Conservation (phyloP, 2,888 invertebrate species). For the Torymus aiolomorphi region DNA sequence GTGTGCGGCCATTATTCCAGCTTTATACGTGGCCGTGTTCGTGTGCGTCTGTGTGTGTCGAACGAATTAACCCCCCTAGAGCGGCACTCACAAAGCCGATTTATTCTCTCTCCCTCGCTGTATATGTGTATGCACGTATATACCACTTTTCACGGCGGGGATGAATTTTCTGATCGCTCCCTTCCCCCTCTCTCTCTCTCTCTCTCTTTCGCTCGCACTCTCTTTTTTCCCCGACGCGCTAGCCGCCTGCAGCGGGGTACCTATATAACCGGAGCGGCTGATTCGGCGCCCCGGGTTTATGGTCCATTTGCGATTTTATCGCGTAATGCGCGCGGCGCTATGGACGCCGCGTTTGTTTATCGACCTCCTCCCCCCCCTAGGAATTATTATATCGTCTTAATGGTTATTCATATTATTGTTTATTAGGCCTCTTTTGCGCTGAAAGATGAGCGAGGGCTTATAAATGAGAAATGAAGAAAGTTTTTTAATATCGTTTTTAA, state of each 20-base stretch:
- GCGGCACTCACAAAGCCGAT: background rate
- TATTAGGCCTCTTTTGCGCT: background rate
- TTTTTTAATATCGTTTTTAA: no score
- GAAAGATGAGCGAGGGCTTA: no score
- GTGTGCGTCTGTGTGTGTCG: background rate
- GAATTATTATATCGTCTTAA: conserved; percentile 6
- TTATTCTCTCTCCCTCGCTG: no score
- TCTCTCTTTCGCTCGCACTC: background rate
- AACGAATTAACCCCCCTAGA: conserved; percentile 14
- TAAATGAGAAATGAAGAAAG: no score
- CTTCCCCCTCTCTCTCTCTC: no score
- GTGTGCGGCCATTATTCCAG: no score
- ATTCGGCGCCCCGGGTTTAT: conserved; percentile 20
- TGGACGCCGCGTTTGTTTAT: background rate
- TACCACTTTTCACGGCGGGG: no score
- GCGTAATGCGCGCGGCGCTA: background rate
- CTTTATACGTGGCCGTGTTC: background rate
- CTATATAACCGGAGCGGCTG: background rate
- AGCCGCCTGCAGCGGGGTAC: background rate
- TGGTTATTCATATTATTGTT: background rate
- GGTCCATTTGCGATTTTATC: conserved; percentile 41
- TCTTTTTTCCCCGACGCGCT: background rate
- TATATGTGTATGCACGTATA: no score
- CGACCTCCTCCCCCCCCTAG: background rate
- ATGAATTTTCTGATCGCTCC: no score